Conservation (phyloP, 2,888 invertebrate species). For the Drosophila meridionalis region DNA sequence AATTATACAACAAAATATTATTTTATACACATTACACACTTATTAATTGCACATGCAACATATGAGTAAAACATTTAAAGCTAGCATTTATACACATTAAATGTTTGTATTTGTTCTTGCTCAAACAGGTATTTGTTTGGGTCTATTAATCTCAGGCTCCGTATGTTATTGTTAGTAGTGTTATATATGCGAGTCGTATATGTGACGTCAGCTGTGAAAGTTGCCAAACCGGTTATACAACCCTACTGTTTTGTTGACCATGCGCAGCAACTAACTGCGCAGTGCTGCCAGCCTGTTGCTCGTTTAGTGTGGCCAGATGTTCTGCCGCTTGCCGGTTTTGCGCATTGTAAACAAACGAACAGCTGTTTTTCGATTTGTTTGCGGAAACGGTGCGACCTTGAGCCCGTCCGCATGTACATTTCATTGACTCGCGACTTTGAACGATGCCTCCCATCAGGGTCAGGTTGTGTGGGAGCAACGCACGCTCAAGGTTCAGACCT, state of each 20-base stretch:
- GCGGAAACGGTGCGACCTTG: constrained; percentile 71
- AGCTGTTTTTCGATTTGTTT: constrained; percentile 57
- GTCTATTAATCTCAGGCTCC: too few relatives aligned
- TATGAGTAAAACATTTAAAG: not conserved
- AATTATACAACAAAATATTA: too few relatives aligned
- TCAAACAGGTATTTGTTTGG: not conserved
- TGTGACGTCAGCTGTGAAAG: constrained; percentile 18
- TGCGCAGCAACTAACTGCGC: constrained; percentile 20
- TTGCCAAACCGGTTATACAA: not conserved
- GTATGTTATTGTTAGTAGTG: not conserved
- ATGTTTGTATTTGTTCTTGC: not conserved
- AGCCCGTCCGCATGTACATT: constrained; percentile 38
- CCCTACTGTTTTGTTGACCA: constrained; percentile 7
- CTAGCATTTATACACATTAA: not conserved
- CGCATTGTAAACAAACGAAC: constrained; percentile 42
- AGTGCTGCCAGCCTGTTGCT: constrained; percentile 26
- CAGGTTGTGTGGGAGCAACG: constrained; percentile 66
- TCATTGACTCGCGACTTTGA: constrained; percentile 70
- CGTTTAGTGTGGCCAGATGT: constrained; percentile 28
- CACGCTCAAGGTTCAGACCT: constrained; percentile 76
- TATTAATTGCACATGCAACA: not conserved
- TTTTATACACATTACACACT: too few relatives aligned
- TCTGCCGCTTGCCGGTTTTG: constrained; percentile 33
- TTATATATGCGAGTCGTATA: not conserved
- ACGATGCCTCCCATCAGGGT: constrained; percentile 62